Percentiles rank a stretch among this genome's conserved stretches.
phyloP scores from a whole-genome alignment of 2,888 invertebrate species.

The Bibio marci region DNA sequence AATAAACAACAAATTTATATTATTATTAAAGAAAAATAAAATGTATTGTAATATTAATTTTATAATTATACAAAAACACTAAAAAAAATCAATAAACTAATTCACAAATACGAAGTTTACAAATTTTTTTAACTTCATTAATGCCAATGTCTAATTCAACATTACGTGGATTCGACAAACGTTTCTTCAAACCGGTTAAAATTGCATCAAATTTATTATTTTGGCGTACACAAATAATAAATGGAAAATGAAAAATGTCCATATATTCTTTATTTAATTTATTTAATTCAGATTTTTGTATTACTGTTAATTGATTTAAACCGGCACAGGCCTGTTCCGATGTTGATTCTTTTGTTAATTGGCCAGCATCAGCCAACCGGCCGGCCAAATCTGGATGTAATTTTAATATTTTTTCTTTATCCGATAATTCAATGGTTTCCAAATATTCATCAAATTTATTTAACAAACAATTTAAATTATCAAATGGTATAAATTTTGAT shows the following conservation, averaged over 20 bases:
- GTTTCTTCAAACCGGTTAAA: constrained; percentile 34
- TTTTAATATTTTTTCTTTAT: constrained; percentile 35
- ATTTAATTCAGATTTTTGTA: constrained; percentile 34
- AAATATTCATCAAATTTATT: constrained; percentile 36
- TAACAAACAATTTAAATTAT: constrained; percentile 30
- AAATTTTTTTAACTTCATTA: constrained; percentile 51
- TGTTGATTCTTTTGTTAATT: constrained; percentile 39
- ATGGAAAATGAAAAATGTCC: constrained; percentile 47
- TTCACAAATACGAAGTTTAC: constrained; percentile 38
- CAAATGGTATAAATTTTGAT: constrained; percentile 28
- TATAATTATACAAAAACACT: too few relatives aligned
- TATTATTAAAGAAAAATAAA: too few relatives aligned
- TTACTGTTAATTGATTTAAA: constrained; percentile 32
- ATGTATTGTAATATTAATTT: too few relatives aligned
- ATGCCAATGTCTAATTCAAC: constrained; percentile 39
- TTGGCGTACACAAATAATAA: constrained; percentile 47
- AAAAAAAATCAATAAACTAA: too few relatives aligned
- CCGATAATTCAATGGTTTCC: constrained; percentile 34
- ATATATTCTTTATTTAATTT: constrained; percentile 35
- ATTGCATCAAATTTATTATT: constrained; percentile 39
- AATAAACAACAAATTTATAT: too few relatives aligned
- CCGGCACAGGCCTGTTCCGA: constrained; percentile 40
- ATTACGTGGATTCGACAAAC: constrained; percentile 35
- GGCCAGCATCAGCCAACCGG: constrained; percentile 33
- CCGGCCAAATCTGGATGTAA: constrained; percentile 49